Evolutionary conservation across 35 echinoderm and acorn worm species (phyloP).

Genomic region (Apostichopus californicus): DNA sequence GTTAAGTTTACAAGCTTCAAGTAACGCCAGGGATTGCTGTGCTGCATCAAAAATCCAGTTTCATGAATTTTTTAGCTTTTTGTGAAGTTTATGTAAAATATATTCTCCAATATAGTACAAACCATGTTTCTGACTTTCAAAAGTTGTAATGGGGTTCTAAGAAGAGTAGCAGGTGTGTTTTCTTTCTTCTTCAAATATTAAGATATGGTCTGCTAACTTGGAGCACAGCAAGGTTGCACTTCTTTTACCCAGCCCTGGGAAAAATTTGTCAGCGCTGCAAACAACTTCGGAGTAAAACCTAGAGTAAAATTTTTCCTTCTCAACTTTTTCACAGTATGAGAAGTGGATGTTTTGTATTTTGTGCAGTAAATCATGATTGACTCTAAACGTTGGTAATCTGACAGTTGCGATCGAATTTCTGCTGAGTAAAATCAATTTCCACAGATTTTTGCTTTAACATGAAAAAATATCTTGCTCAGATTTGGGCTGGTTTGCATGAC

Average conservation of each 20-base stretch:
- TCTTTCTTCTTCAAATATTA: neutral
- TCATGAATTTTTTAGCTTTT: neutral
- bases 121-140: neutral
- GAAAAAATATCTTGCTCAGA: too few relatives aligned
- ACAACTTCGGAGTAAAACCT: neutral
- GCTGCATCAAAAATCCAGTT: neutral
- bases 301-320: neutral
- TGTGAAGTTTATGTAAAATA: slow-evolving; percentile 20
- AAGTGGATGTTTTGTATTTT: too few relatives aligned
- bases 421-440: too few relatives aligned
- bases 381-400: too few relatives aligned
- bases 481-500: too few relatives aligned
- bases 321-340: neutral
- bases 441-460: too few relatives aligned
- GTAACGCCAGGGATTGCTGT: neutral
- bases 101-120: slow-evolving; percentile 17
- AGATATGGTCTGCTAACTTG: neutral
- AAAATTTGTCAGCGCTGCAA: neutral
- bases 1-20: neutral
- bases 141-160: neutral
- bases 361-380: too few relatives aligned
- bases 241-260: neutral
- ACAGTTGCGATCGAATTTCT: too few relatives aligned
- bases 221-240: neutral
- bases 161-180: neutral